phyloP scores from a whole-genome alignment of 2,888 invertebrate species.

The Deroplatys truncata region DNA sequence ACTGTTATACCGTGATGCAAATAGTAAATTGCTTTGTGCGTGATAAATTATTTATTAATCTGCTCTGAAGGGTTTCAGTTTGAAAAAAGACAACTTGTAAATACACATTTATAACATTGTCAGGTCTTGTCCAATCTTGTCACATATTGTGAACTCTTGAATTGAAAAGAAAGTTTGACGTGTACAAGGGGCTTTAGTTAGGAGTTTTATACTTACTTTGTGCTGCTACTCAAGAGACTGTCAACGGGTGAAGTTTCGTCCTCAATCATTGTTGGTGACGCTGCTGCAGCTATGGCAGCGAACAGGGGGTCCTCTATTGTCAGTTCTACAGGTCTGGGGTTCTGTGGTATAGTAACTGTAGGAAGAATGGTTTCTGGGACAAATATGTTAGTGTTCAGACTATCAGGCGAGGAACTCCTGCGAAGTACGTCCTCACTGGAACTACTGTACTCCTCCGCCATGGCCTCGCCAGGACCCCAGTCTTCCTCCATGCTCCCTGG shows the following conservation, averaged over 20 bases:
- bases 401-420: conserved; percentile 5
- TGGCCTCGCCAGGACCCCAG: conserved; percentile 59
- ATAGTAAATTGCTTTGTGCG: too few relatives aligned
- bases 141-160: too few relatives aligned
- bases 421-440: conserved; percentile 48
- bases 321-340: conserved; percentile 50
- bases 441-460: conserved; percentile 55
- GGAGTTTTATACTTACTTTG: not conserved
- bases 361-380: not conserved
- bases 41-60: too few relatives aligned
- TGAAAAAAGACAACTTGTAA: too few relatives aligned
- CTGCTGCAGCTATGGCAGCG: conserved; percentile 63
- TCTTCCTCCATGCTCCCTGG: conserved; percentile 44
- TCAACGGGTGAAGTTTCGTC: conserved; percentile 83
- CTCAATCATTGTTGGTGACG: conserved; percentile 65
- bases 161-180: too few relatives aligned
- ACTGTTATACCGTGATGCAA: too few relatives aligned
- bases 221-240: conserved; percentile 64
- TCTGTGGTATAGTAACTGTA: not conserved
- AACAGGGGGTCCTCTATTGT: conserved; percentile 72
- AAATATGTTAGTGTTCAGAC: not conserved
- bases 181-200: too few relatives aligned
- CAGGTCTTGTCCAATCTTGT: too few relatives aligned
- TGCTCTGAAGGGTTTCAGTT: too few relatives aligned
- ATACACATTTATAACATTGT: too few relatives aligned